phyloP scores from a whole-genome alignment of 2,888 invertebrate species.

The Hofmannophila pseudospretella region DNA sequence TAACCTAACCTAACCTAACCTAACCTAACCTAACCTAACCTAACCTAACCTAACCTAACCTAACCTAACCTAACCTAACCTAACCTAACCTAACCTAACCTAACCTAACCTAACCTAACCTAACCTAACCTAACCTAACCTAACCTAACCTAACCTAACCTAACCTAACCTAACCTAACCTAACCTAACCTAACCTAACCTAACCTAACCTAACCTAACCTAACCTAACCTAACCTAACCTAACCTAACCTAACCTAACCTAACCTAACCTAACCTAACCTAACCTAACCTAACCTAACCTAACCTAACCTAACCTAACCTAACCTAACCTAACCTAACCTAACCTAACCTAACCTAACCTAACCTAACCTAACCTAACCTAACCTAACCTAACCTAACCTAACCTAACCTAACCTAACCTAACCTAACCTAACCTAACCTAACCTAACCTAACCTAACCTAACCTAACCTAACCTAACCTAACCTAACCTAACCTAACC shows the following conservation, averaged over 20 bases:
- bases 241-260: conserved; percentile 13
- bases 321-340: conserved; percentile 13
- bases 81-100: conserved; percentile 12
- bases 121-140: conserved; percentile 10
- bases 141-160: conserved; percentile 8
- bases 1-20: conserved; percentile 11
- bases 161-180: conserved; percentile 9
- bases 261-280: conserved; percentile 14
- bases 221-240: conserved; percentile 12
- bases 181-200: conserved; percentile 13
- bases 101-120: conserved; percentile 7
- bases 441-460: conserved; percentile 16
- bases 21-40: conserved; percentile 16
- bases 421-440: conserved; percentile 11
- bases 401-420: conserved; percentile 7
- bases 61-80: conserved; percentile 12
- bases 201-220: conserved; percentile 13
- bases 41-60: conserved; percentile 22
- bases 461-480: conserved; percentile 17
- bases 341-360: conserved; percentile 12
- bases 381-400: conserved; percentile 7
- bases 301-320: conserved; percentile 9
- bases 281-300: conserved; percentile 11
- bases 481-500: conserved; percentile 18
- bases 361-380: conserved; percentile 10